Percentiles rank a stretch among this genome's conserved stretches.
phyloP scores from a whole-genome alignment of 2,797 vertebrate species.

The Macropodus opercularis region DNA sequence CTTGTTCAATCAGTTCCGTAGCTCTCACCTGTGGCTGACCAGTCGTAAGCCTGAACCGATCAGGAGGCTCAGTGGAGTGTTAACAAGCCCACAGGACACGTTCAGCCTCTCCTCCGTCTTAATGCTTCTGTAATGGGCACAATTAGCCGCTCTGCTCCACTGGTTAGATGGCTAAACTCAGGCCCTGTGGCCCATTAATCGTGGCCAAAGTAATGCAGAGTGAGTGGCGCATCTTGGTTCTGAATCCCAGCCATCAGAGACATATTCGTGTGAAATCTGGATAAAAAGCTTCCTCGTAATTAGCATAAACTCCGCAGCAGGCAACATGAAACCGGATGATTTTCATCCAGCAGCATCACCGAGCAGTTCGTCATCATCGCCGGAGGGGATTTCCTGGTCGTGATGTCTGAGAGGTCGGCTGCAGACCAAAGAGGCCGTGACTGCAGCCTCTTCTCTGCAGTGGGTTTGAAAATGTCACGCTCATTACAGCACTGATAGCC shows the following conservation, averaged over 20 bases:
- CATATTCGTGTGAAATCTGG: no score
- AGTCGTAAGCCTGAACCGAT: constrained; percentile 39
- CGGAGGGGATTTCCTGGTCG: constrained; percentile 40
- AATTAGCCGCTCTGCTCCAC: constrained; percentile 64
- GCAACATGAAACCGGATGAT: neutral
- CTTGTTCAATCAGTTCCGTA: constrained; percentile 43
- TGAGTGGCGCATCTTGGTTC: constrained; percentile 50
- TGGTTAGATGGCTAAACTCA: constrained; percentile 51
- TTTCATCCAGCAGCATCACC: constrained; percentile 18
- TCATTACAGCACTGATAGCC: constrained; percentile 57
- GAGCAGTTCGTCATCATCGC: constrained; percentile 17
- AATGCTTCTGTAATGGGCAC: constrained; percentile 62
- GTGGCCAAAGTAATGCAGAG: constrained; percentile 51
- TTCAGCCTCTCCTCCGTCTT: constrained; percentile 14
- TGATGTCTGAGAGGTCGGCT: constrained; percentile 31
- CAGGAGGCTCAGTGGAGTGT: constrained; percentile 50
- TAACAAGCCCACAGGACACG: constrained; percentile 45
- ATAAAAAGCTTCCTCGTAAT: neutral
- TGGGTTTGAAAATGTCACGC: constrained; percentile 63
- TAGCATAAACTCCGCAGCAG: neutral
- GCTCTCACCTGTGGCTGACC: constrained; percentile 39
- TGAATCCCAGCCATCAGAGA: constrained; percentile 47
- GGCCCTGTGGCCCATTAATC: constrained; percentile 57
- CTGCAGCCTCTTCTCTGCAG: constrained; percentile 30
- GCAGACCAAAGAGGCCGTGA: constrained; percentile 27